phyloP scores from a whole-genome alignment of 1,140 invertebrate species.

The Cherax quadricarinatus region DNA sequence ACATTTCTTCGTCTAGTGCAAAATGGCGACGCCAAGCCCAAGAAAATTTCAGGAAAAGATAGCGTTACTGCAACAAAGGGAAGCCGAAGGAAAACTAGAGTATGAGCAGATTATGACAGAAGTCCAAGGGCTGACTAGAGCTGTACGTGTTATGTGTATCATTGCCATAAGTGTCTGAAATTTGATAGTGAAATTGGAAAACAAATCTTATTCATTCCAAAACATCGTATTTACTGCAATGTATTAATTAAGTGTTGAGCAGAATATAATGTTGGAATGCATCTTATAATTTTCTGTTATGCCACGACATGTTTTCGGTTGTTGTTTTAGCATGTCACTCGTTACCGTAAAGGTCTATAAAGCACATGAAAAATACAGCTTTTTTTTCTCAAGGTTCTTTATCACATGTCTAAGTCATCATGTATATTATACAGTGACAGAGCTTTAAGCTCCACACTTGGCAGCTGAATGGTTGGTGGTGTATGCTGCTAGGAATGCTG shows the following conservation, averaged over 20 bases:
- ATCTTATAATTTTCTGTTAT: neutral
- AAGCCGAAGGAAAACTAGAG: conserved; percentile 51
- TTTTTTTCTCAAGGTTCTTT: too few relatives aligned
- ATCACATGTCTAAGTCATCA: too few relatives aligned
- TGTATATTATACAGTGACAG: neutral
- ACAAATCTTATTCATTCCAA: neutral
- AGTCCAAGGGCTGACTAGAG: conserved; percentile 59
- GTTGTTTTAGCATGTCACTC: neutral
- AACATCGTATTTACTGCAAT: neutral
- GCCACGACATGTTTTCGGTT: neutral
- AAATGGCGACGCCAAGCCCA: conserved; percentile 67
- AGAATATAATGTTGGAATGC: neutral
- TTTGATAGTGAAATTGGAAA: conserved; percentile 18
- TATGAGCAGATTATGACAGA: conserved; percentile 61
- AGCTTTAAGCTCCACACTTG: too few relatives aligned
- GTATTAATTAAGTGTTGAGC: neutral
- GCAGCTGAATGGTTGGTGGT: too few relatives aligned
- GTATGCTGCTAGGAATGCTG: too few relatives aligned
- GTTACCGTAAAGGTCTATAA: neutral
- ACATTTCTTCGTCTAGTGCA: conserved; percentile 60
- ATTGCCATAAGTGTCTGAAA: neutral
- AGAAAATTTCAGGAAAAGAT: conserved; percentile 69
- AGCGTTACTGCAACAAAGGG: conserved; percentile 56
- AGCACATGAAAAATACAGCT: too few relatives aligned
- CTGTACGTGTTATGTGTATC: conserved; percentile 42